Evolutionary conservation across 1,140 invertebrate species (phyloP), one percentile per base, ranked within the genome.

Genomic region (Hestina assimilis): DNA sequence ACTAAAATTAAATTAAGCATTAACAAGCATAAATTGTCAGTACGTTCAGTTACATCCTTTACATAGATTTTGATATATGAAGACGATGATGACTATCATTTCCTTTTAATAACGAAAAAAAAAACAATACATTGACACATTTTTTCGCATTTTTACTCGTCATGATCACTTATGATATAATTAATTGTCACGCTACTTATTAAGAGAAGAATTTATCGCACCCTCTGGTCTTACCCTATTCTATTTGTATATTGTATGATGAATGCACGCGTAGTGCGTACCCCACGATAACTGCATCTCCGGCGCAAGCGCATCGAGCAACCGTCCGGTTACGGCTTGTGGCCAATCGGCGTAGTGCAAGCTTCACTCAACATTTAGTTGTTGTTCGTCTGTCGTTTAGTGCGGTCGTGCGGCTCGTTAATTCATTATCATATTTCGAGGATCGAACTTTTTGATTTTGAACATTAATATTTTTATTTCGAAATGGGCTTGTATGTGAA

Each of bases 401-500:
- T 56, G 54, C 21, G 77, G 50, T 65, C 33, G 62, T 69, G 64
- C 48, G 24, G 23, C 38, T 51, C 5, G 17, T 15, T 3, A 19
- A 28, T 53, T 29, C 7, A 9, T 38, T 23, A n/a, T 19, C 2
- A 6, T 28, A 1, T 42, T 19, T 19, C 50, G 50, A 42, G 17
- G 20, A 14, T 52, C 50, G 50, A 17, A 52, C 50, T 28, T 28
- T 50, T 24, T 23, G 1, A 17, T 42, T 52, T 21, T 19, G 4
- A 52, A 41, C 28, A 47, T 4, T 20, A 33, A 20, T 47, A 33
- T 8, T 23, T 1, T 40, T n/a, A 42, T 8, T 42, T 42, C 21
- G 33, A 48, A 35, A 74, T 77, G 76, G 79, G 70, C 66, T 68
- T 72, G 72, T 61, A 54, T 59, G 75, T 76, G 72, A 63, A 66